These are phyloP conservation scores for Tyria jacobaeae DNA, from an alignment of 2,888 invertebrate genomes.

Conservation along the genomic window DNA sequence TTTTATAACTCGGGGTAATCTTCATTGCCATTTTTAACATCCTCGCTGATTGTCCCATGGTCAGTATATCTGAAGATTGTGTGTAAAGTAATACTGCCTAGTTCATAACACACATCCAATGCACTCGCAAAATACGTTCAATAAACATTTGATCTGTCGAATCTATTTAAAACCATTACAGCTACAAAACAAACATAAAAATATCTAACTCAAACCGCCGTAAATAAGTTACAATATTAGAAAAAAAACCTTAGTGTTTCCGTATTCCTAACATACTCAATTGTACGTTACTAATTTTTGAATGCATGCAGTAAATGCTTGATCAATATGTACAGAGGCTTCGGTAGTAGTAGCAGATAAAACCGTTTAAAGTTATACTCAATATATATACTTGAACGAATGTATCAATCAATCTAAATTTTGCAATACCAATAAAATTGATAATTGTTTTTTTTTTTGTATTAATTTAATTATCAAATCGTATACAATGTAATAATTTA, in stretches of 20 bases:
- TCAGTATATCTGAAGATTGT: conserved; percentile 15
- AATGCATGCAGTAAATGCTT: conserved; percentile 21
- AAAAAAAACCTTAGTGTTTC: conserved; percentile 10
- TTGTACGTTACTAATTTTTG: conserved; percentile 37
- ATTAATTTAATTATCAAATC: conserved; percentile 23
- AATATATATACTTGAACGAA: conserved; percentile 46
- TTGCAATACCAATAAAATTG: conserved; percentile 51
- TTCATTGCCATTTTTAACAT: conserved; percentile 50
- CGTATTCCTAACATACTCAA: conserved; percentile 11
- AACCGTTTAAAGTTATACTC: conserved; percentile 34
- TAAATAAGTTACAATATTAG: conserved; percentile 3
- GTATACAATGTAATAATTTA: conserved; percentile 58
- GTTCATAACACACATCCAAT: neutral
- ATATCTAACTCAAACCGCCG: no score
- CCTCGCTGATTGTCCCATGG: conserved; percentile 33
- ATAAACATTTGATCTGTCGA: conserved; percentile 55
- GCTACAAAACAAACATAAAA: neutral
- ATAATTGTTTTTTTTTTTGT: conserved; percentile 42
- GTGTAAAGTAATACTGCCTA: conserved; percentile 11
- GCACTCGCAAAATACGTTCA: no score
- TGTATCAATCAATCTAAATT: conserved; percentile 62
- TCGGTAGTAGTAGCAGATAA: conserved; percentile 40
- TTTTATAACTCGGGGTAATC: conserved; percentile 57
- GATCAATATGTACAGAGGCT: conserved; percentile 30
- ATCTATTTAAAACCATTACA: conserved; percentile 36